These are phyloP conservation scores for Monochamus saltuarius DNA, from an alignment of 1,140 invertebrate species.

Conservation along the genomic window DNA sequence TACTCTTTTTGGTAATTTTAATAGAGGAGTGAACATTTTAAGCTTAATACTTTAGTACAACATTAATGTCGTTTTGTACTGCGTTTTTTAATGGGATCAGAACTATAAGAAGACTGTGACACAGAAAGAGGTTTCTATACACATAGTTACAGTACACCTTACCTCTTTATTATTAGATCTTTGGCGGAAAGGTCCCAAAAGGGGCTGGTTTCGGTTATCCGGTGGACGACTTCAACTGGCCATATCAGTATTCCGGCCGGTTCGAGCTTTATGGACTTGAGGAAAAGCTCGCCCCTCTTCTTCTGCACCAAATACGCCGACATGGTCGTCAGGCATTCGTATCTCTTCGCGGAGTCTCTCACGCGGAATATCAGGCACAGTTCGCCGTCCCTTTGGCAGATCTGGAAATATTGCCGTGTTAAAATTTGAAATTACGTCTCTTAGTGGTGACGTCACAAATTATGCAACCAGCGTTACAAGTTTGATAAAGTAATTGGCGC, in stretches of 20 bases:
- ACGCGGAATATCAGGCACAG: slow-evolving; percentile 64
- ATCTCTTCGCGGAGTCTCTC: slow-evolving; percentile 59
- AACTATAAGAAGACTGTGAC: too few relatives aligned
- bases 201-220: slow-evolving; percentile 61
- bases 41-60: too few relatives aligned
- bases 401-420: slow-evolving; percentile 46
- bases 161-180: slow-evolving; percentile 60
- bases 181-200: slow-evolving; percentile 58
- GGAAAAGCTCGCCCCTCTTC: slow-evolving; percentile 38
- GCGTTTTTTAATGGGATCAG: too few relatives aligned
- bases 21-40: too few relatives aligned
- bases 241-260: slow-evolving; percentile 58
- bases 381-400: slow-evolving; percentile 61
- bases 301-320: slow-evolving; percentile 57
- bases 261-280: slow-evolving; percentile 39
- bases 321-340: slow-evolving; percentile 60
- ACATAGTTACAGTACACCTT: not conserved
- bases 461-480: too few relatives aligned
- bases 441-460: too few relatives aligned
- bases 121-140: too few relatives aligned
- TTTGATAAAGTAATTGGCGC: too few relatives aligned
- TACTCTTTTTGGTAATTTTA: too few relatives aligned
- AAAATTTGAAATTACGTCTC: not conserved
- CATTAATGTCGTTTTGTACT: too few relatives aligned
- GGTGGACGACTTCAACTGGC: slow-evolving; percentile 65